Percentiles rank a stretch among this genome's conserved stretches.
phyloP scores from a whole-genome alignment of 2,888 invertebrate genomes.

The Glomeris marginata region DNA sequence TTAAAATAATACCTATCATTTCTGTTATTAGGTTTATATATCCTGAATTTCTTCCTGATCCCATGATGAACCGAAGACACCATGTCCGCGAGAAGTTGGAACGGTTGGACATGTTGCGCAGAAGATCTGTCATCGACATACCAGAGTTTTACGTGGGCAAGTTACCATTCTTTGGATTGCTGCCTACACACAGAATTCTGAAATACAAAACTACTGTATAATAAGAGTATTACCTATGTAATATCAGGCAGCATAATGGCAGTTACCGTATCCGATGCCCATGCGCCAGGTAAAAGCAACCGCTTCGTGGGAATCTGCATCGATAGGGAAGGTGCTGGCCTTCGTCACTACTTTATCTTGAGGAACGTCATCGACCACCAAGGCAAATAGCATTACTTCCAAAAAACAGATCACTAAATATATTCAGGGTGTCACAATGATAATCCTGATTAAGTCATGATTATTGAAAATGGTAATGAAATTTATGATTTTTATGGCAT shows the following conservation, averaged over 20 bases:
- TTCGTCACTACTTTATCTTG: conserved; percentile 69
- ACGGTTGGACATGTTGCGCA: conserved; percentile 76
- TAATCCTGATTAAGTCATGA: background rate
- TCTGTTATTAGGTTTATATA: conserved; percentile 59
- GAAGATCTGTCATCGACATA: conserved; percentile 65
- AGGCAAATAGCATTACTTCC: conserved; percentile 38
- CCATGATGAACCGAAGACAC: conserved; percentile 61
- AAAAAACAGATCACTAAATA: background rate
- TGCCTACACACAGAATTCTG: background rate
- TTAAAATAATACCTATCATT: too few species aligned
- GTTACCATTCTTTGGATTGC: conserved; percentile 24
- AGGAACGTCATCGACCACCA: conserved; percentile 87
- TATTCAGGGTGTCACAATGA: background rate
- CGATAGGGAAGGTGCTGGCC: conserved; percentile 59
- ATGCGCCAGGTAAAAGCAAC: conserved; percentile 66
- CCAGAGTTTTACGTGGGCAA: conserved; percentile 96
- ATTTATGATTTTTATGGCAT: background rate
- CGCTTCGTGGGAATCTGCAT: conserved; percentile 93
- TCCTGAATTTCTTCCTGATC: conserved; percentile 86
- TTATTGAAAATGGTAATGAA: too few species aligned
- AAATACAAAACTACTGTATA: conserved; percentile 1
- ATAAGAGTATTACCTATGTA: conserved; percentile 4
- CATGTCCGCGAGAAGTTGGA: conserved; percentile 71
- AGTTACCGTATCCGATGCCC: conserved; percentile 70
- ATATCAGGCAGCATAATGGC: conserved; percentile 64